These are phyloP conservation scores for Austrolebias charrua DNA, from an alignment of 2,797 vertebrate species.

Conservation along the genomic window DNA sequence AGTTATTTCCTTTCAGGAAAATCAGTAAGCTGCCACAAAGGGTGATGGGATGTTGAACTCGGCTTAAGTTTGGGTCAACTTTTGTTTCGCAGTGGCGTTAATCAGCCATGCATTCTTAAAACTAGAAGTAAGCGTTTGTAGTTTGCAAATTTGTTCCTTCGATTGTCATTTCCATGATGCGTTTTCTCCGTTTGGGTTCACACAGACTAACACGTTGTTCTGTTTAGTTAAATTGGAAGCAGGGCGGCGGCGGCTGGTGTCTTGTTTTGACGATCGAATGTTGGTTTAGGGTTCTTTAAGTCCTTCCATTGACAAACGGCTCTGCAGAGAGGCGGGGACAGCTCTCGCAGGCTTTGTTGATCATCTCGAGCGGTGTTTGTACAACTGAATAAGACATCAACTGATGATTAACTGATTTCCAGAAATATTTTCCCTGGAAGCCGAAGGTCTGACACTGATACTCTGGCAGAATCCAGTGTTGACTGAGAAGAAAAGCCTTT, in stretches of 20 bases:
- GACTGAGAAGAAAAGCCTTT: conserved; percentile 41
- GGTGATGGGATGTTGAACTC: conserved; percentile 1
- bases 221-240: conserved; percentile 25
- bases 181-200: conserved; percentile 15
- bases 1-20: conserved; percentile 14
- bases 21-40: conserved; percentile 1
- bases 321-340: not conserved
- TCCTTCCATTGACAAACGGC: conserved; percentile 22
- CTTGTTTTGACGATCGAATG: conserved; percentile 21
- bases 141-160: conserved; percentile 10
- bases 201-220: not conserved
- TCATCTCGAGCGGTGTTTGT: conserved; percentile 3
- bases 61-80: not conserved
- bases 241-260: conserved; percentile 21
- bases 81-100: not conserved
- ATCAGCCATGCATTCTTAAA: not conserved
- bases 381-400: conserved; percentile 21
- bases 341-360: conserved; percentile 7
- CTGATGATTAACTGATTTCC: conserved; percentile 56
- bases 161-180: not conserved
- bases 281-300: conserved; percentile 28
- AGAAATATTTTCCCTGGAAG: conserved; percentile 51
- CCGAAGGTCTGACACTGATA: conserved; percentile 23
- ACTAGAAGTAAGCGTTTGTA: not conserved
- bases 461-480: conserved; percentile 43